phyloP scores from a whole-genome alignment of 1,140 invertebrate genomes.

The Drosophila baimaii region DNA sequence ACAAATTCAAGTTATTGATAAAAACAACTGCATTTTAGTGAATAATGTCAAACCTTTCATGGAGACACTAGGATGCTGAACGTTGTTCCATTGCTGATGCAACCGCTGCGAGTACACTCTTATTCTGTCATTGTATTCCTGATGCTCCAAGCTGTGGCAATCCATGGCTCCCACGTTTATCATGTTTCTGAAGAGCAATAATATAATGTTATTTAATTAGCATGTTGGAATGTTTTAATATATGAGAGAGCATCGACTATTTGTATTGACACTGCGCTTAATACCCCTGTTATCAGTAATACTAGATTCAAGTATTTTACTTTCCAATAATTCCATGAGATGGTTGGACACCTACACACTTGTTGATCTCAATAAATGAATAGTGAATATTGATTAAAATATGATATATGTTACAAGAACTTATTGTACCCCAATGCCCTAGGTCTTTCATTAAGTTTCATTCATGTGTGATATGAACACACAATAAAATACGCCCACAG shows the following conservation, averaged over 20 bases:
- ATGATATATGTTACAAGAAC: no score
- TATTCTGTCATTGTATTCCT: slow-evolving; percentile 91
- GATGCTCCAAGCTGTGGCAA: slow-evolving; percentile 90
- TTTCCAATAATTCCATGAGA: no score
- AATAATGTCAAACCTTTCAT: slow-evolving; percentile 50
- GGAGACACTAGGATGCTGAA: slow-evolving; percentile 65
- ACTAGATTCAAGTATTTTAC: no score
- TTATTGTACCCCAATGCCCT: not conserved
- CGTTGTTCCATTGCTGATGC: slow-evolving; percentile 85
- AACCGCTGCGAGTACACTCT: slow-evolving; percentile 88
- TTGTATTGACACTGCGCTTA: not conserved
- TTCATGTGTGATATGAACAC: not conserved
- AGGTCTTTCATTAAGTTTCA: not conserved
- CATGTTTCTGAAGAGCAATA: slow-evolving; percentile 87
- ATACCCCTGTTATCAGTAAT: not conserved
- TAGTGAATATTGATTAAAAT: no score
- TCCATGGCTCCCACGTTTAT: slow-evolving; percentile 93
- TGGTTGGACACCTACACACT: no score
- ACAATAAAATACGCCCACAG: not conserved
- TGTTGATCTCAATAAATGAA: no score
- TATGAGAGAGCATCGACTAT: not conserved
- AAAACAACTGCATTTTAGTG: not conserved
- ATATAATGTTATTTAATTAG: not conserved
- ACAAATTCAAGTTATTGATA: not conserved
- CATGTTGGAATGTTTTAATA: not conserved